Evolutionary conservation across 2,797 vertebrate genomes (phyloP), one percentile per base, ranked within the genome.

Genomic region (Pyrocephalus nanus): DNA sequence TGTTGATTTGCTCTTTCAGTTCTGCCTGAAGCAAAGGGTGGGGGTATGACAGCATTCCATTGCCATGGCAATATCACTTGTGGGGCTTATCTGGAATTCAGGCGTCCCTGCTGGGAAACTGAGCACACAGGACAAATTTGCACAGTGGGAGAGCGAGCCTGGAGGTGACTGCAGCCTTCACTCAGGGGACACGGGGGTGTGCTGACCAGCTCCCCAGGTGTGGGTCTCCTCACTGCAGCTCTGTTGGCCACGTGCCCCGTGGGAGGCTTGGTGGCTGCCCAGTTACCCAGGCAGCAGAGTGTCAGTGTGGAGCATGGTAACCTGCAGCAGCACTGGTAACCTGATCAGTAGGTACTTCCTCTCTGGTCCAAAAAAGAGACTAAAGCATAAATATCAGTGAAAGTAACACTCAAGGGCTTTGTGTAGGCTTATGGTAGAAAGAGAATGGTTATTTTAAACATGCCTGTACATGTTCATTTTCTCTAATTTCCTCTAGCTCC

Each of bases 191-290:
- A 3, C 38, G 8, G 18, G 18, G 42, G 17, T n/a, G 38, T 8
- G 3, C 3, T 20, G 34, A 48, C 29, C 13, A 8, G 42, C 51
- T 74, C 45, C 36, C 3, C n/a, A 30, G 40, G 9, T 29, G 50
- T 4, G 43, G 40, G 32, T 54, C 60, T 67, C 16, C 64, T 53
- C 1, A 1, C 45, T 3, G 7, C 25, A 55, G 17, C 43, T 53
- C 40, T 2, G 1, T 9, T 81, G 50, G 29, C 74, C 71, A 1
- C 7, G 0, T 45, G 45, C 34, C 65, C 65, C 1, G 0, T 64
- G n/a, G 65, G 57, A 51, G 61, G 11, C 17, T 16, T 20, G n/a
- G 2, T 53, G 74, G 13, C 21, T 27, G 50, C 29, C 22, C 36
- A 17, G n/a, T 51, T 47, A 26, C 20, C 27, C 32, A 38, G 58